Base-by-base conservation (phyloP, 2,888 invertebrate species). In the Meloe dianella region DNA sequence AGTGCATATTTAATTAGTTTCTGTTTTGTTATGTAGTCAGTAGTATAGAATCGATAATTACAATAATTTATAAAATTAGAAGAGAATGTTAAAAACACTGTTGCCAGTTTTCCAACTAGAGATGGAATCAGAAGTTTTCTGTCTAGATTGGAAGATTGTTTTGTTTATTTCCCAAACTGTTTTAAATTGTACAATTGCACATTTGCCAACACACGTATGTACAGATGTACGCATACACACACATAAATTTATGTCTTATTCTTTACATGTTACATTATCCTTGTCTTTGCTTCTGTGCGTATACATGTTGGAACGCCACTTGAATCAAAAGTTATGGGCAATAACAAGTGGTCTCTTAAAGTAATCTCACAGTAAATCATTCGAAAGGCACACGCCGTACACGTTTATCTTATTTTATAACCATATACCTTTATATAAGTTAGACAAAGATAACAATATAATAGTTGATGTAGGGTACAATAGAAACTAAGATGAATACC, bases 301-400 rank as follows among this genome's bases (percentile, higher is more conserved):
- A 75, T 76, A n/a, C n/a, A 68, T 74, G 77, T 79, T 78, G 75
- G 78, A 75, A 75, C 79, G 77, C 79, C 79, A 81, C 81, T 81
- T 81, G 80, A 81, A 83, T 83, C 82, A 82, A 80, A 81, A 83
- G 83, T 84, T 83, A 83, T 83, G 82, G 82, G 81, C 82, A 82
- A 83, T 83, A 84, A 84, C 83, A 83, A 83, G 84, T 84, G 83
- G 83, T 81, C 83, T 84, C 83, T 83, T 82, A 82, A 81, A 82
- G 82, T 83, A 83, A 83, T 83, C 83, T 82, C 77, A 77, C 79
- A 79, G 80, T 83, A 83, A 83, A 83, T 83, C 83, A 83, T 82
- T 79, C 79, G 72, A 51, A 24, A 79, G 74, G 79, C 80, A 79
- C 80, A 82, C 80, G 80, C 80, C 75, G 76, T 72, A 75, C 73